Evolutionary conservation across 2,888 invertebrate species (phyloP).

Genomic region (Dendrolimus houi): DNA sequence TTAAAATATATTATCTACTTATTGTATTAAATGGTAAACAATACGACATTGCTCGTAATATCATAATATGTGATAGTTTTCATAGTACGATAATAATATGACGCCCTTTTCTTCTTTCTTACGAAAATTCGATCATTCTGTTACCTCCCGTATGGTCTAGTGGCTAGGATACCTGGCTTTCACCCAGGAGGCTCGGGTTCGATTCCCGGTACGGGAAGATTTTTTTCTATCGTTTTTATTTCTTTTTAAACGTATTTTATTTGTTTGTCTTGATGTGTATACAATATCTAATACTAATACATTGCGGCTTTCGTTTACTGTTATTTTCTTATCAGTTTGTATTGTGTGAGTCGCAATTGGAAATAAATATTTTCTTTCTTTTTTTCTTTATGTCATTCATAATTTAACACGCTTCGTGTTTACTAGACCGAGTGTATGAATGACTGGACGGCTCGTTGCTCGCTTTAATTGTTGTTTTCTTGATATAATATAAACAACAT

Average conservation of each 20-base stretch:
- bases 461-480: neutral
- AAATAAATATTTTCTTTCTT: too few species aligned
- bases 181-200: constrained; percentile 85
- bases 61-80: too few species aligned
- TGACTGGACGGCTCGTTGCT: neutral
- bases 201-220: constrained; percentile 82
- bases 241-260: neutral
- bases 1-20: too few species aligned
- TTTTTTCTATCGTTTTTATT: constrained; percentile 1
- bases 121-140: neutral
- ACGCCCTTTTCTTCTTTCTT: constrained; percentile 3
- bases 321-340: too few species aligned
- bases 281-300: too few species aligned
- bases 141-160: constrained; percentile 78
- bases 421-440: neutral
- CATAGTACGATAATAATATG: neutral
- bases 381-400: neutral
- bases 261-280: neutral
- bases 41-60: too few species aligned
- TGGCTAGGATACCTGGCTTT: constrained; percentile 84
- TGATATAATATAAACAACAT: neutral
- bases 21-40: too few species aligned
- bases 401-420: neutral
- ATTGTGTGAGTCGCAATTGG: too few species aligned
- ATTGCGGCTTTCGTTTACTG: too few species aligned